Base-by-base conservation (phyloP, 1,140 invertebrate genomes). In the Mycetomoellerius zeteki region DNA sequence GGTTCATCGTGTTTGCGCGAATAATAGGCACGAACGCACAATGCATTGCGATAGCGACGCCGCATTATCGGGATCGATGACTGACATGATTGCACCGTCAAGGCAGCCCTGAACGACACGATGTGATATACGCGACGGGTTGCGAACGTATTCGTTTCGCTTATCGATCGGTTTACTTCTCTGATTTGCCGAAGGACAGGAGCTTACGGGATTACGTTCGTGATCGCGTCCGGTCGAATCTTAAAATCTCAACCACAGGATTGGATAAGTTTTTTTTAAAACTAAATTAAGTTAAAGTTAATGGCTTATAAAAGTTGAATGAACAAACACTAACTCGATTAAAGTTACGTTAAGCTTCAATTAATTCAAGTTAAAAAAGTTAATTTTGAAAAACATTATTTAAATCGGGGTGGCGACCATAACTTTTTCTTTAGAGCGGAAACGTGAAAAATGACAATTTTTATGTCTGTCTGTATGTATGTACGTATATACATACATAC, bases 101-200 rank as follows among this genome's bases (percentile, higher is more conserved):
- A 54, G 65, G 8, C 21, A 27, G 50, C 19, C 24, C 16, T 24
- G 65, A 30, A 80, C 30, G 21, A 77, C 27, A 8, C 33, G 43
- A 21, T 24, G 60, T n/a, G 76, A 65, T 30, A 65, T 30, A n/a
- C 50, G 58, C 64, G 37, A 67, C 10, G 64, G 64, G 10, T 52
- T 64, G 21, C 30, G 24, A 54, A 71, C 56, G 58, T 52, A 21
- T n/a, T 62, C 56, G 33, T n/a, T 67, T 58, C 52, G 10, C 8
- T 30, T 47, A 89, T 86, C 87, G 82, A 86, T 86, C 65, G 50
- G 21, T 24, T 82, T 56, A 58, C 54, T 58, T 60, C 24, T 60
- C 43, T 65, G 67, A 82, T 60, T 82, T 33, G 52, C 19, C 69
- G 62, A 69, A 10, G 43, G 37, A 43, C 43, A 24, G 56, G 33